Conservation (phyloP, 2,797 vertebrate genomes). For the Lagocephalus sceleratus region DNA sequence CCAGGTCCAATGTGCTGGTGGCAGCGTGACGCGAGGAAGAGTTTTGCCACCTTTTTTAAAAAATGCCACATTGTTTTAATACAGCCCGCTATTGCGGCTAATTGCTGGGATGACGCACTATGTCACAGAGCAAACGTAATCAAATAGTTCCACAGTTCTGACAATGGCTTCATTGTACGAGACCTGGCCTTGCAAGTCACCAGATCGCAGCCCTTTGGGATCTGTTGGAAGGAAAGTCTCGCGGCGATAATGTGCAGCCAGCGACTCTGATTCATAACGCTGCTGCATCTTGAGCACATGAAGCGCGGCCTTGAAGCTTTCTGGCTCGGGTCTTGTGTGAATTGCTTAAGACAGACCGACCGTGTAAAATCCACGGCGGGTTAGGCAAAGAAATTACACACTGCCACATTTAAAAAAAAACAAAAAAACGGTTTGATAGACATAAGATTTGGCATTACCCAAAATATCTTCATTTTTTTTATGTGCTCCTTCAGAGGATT, state of each 20-base stretch:
- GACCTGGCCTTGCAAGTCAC: not conserved
- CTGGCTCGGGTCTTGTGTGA: not conserved
- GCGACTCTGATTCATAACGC: not conserved
- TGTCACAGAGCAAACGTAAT: not conserved
- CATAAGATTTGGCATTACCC: constrained; percentile 24
- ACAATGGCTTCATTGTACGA: not conserved
- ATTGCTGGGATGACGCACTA: not conserved
- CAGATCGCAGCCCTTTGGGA: not conserved
- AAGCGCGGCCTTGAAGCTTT: not conserved
- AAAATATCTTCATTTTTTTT: constrained; percentile 35
- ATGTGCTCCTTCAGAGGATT: constrained; percentile 54
- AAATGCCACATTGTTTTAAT: not conserved
- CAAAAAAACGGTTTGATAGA: constrained; percentile 8
- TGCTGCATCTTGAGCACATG: not conserved
- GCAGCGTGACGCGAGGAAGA: too few relatives aligned
- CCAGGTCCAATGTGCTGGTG: too few relatives aligned
- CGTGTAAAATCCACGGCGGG: too few relatives aligned
- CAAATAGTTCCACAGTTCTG: not conserved
- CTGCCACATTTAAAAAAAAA: not conserved
- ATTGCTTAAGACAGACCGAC: not conserved
- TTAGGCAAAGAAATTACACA: not conserved
- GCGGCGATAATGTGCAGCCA: not conserved
- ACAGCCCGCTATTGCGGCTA: not conserved
- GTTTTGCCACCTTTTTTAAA: not conserved
- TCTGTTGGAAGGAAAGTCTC: not conserved